Base-by-base conservation (phyloP, 2,797 vertebrate genomes). In the Schizopygopsis malacanthus region DNA sequence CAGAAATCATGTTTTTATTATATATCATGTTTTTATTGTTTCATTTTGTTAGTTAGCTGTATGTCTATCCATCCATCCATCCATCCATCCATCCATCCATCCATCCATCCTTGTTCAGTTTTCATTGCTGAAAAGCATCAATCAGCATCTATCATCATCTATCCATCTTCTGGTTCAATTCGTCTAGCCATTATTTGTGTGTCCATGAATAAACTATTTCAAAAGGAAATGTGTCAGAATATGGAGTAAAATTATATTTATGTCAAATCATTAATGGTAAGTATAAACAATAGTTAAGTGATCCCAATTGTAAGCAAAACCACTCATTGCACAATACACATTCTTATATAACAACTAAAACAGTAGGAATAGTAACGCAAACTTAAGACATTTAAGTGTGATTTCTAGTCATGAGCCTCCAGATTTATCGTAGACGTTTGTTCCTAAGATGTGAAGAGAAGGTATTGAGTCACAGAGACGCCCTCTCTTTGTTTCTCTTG, bases 401-500 rank as follows among this genome's bases (percentile, higher is more conserved):
- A 39, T n/a, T 69, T 25, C 33, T 25, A 54, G 47, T 15, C 22
- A 4, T 54, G 11, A 41, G 28, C 63, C 61, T 28, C 25, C 43
- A 11, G 4, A 25, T 33, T 50, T 71, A 39, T 83, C 16, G 25
- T 43, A 75, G 70, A 56, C 2, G 56, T 78, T 79, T 79, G 75
- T 80, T 87, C 69, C 65, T 77, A 59, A 52, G 37, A 71, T 50
- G 73, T 37, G 54, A 59, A 84, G 82, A 50, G 43, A 41, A 86
- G 39, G 69, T 5, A 54, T 52, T 86, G 41, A 83, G 69, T 59
- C 69, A 70, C 43, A 43, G 50, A 82, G 59, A 84, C 2, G 25
- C 52, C 37, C 33, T 79, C 75, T 81, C 80, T 75, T 81, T 47
- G 67, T 54, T 83, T 88, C 73, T 80, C 79, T 43, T 83, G 87